Evolutionary conservation across 2,113 vertebrate species (phyloP).

Genomic region (Coturnix japonica): DNA sequence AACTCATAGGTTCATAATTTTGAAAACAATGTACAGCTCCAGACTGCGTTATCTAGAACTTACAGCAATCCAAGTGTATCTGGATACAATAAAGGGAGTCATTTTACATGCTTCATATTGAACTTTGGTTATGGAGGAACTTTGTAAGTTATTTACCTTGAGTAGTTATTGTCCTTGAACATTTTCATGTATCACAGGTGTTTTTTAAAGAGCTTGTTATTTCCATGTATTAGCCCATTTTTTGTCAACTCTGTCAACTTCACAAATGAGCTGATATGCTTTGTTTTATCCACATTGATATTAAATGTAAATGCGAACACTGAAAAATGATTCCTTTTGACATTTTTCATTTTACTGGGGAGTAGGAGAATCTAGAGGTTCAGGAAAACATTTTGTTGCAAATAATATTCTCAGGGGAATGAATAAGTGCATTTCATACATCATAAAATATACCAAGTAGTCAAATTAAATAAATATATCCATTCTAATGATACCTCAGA

Average conservation of each 20-base stretch:
- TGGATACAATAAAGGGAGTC: not conserved
- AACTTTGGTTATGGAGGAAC: not conserved
- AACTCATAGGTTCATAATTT: not conserved
- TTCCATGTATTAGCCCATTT: not conserved
- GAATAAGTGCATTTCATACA: not conserved
- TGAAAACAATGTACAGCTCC: not conserved
- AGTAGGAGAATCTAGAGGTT: not conserved
- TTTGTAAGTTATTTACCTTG: not conserved
- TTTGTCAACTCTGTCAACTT: not conserved
- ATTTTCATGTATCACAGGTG: not conserved
- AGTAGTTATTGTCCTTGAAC: not conserved
- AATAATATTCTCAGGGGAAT: slow-evolving; percentile 26
- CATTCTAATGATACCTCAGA: not conserved
- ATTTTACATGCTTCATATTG: not conserved
- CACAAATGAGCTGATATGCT: not conserved
- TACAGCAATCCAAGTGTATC: not conserved
- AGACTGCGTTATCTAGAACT: not conserved
- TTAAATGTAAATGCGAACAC: slow-evolving; percentile 3
- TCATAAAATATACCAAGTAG: slow-evolving; percentile 8
- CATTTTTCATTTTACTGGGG: slow-evolving; percentile 18
- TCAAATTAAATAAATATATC: slow-evolving; percentile 37
- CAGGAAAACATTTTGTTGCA: not conserved
- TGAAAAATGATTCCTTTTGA: slow-evolving; percentile 9
- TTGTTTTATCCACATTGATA: not conserved
- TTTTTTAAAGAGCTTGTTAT: not conserved